A percentile compares a stretch with the other conserved stretches of the same genome.
phyloP scores from a whole-genome alignment of 2,888 invertebrate species.

The Acrobasis consociella region DNA sequence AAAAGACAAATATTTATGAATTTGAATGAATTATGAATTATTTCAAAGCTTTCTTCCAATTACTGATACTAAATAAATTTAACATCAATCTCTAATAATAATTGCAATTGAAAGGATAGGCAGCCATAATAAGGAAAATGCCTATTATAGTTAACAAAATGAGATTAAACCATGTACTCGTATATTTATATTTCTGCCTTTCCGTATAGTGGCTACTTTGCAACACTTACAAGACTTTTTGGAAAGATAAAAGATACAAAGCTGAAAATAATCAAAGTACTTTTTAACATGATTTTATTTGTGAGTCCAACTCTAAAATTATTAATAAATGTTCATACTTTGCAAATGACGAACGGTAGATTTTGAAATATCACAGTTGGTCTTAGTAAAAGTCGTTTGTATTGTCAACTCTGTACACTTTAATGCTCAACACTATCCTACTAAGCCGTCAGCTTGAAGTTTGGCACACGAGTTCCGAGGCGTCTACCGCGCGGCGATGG shows the following conservation, averaged over 20 bases:
- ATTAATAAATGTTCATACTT: background rate
- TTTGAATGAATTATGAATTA: no score
- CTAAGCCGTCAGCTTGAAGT: slow-evolving; percentile 39
- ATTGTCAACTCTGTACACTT: background rate
- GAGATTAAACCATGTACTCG: no score
- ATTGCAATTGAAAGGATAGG: no score
- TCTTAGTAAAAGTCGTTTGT: background rate
- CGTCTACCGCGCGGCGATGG: slow-evolving; percentile 75
- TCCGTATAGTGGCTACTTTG: background rate
- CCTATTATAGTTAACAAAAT: no score
- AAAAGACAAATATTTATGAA: no score
- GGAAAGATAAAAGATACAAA: background rate
- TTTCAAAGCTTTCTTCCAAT: no score
- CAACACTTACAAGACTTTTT: background rate
- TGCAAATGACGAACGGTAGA: no score
- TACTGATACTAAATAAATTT: no score
- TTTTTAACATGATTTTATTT: background rate
- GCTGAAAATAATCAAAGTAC: background rate
- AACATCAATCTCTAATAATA: no score
- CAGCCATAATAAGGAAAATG: no score
- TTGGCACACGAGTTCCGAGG: slow-evolving; percentile 43
- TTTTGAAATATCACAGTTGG: background rate
- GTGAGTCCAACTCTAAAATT: background rate
- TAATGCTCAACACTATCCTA: background rate
- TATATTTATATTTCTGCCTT: background rate